Conservation (phyloP, 2,797 vertebrate genomes). For the Manis pentadactyla region DNA sequence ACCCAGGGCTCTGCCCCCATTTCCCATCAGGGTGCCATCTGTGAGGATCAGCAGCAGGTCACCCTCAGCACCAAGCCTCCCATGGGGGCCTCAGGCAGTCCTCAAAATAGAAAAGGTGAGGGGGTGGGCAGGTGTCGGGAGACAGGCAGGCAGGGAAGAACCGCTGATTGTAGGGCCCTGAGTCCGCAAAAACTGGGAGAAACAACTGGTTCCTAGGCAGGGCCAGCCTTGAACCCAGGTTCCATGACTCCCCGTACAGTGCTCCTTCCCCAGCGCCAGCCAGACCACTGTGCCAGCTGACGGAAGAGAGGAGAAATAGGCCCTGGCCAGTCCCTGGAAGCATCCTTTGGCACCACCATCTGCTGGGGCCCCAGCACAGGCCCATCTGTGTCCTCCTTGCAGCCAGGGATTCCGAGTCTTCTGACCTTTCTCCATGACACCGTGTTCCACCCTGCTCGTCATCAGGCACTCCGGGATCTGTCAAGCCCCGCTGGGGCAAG, state of each 20-base stretch:
- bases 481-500: not conserved
- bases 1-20: rapidly evolving
- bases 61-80: not conserved
- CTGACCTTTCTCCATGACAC: not conserved
- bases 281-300: not conserved
- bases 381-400: rapidly evolving
- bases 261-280: not conserved
- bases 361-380: rapidly evolving
- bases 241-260: rapidly evolving
- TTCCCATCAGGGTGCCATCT: rapidly evolving
- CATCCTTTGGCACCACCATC: not conserved
- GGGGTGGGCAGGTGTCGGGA: not conserved
- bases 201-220: not conserved
- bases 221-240: rapidly evolving
- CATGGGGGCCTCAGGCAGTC: too few relatives aligned
- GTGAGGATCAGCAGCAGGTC: rapidly evolving
- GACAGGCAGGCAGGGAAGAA: not conserved
- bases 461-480: rapidly evolving
- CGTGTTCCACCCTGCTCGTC: rapidly evolving
- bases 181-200: not conserved
- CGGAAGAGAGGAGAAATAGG: not conserved
- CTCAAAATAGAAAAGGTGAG: not conserved
- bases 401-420: not conserved
- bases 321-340: rapidly evolving
- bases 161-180: rapidly evolving